A percentile compares a stretch with the other conserved stretches of the same genome.
Conservation (phyloP, 2,888 invertebrate genomes). For the Timema podura region DNA sequence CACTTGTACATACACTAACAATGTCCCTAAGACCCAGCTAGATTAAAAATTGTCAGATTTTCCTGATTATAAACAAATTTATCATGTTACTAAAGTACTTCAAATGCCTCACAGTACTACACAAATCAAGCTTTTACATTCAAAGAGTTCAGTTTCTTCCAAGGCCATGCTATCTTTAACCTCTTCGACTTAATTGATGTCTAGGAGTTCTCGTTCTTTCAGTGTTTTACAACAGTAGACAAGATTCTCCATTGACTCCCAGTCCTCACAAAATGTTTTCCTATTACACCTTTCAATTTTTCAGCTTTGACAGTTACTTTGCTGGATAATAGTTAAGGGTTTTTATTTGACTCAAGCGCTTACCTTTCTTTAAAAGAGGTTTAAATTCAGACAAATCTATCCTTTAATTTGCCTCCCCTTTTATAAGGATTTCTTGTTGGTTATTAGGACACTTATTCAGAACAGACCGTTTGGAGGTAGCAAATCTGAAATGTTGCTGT, state of each 20-base stretch:
- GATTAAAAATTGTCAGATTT: not conserved
- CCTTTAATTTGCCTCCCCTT: not conserved
- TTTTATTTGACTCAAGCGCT: not conserved
- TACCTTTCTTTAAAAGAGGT: not conserved
- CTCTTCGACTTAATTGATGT: not conserved
- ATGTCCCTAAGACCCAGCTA: not conserved
- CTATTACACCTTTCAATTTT: not conserved
- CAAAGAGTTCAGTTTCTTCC: not conserved
- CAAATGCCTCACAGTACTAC: not conserved
- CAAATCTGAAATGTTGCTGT: not conserved
- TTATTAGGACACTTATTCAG: not conserved
- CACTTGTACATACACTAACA: not conserved
- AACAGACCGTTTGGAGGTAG: not conserved
- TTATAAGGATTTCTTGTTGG: not conserved
- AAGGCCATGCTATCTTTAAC: not conserved
- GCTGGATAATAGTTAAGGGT: not conserved
- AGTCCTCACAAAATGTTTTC: not conserved
- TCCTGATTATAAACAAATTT: not conserved
- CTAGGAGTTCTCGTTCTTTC: not conserved
- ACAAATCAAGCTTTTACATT: not conserved
- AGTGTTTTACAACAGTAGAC: not conserved
- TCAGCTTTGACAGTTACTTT: not conserved
- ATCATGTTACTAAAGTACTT: not conserved
- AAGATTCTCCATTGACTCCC: not conserved
- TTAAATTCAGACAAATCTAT: not conserved